Conservation (phyloP, 2,113 vertebrate genomes). For the Lepidothrix coronata region DNA sequence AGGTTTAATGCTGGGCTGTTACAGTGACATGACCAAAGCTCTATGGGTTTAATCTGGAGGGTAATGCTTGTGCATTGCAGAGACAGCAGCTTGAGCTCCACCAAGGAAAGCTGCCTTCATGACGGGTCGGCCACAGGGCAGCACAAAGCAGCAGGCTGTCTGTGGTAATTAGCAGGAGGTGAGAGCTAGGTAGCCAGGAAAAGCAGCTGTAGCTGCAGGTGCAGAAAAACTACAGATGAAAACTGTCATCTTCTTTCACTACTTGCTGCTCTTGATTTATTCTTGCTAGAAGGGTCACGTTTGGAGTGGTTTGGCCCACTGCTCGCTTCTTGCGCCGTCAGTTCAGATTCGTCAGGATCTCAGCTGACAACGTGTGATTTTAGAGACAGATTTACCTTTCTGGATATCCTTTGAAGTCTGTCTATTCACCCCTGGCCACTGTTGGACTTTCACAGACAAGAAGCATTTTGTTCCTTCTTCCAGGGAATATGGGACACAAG, state of each 20-base stretch:
- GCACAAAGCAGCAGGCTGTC: conserved; percentile 41
- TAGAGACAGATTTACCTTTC: conserved; percentile 18
- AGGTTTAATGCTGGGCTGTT: conserved; percentile 64
- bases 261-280: neutral
- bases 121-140: conserved; percentile 24
- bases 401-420: neutral
- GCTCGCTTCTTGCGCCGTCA: conserved; percentile 18
- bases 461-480: neutral
- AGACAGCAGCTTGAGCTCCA: neutral
- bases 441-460: neutral
- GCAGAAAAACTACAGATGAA: neutral
- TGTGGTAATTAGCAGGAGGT: conserved; percentile 35
- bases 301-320: conserved; percentile 22
- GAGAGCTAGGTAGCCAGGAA: neutral
- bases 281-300: conserved; percentile 24
- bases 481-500: neutral
- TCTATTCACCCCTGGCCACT: neutral
- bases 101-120: neutral
- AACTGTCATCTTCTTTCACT: conserved; percentile 1
- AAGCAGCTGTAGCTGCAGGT: conserved; percentile 34
- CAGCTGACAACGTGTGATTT: neutral
- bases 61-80: neutral
- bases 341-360: neutral
- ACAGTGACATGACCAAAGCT: conserved; percentile 50
- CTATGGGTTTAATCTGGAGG: conserved; percentile 47